A percentile compares a stretch with the other conserved stretches of the same genome.
Evolutionary conservation across 2,797 vertebrate species (phyloP).

Genomic region (Echeneis naucrates): DNA sequence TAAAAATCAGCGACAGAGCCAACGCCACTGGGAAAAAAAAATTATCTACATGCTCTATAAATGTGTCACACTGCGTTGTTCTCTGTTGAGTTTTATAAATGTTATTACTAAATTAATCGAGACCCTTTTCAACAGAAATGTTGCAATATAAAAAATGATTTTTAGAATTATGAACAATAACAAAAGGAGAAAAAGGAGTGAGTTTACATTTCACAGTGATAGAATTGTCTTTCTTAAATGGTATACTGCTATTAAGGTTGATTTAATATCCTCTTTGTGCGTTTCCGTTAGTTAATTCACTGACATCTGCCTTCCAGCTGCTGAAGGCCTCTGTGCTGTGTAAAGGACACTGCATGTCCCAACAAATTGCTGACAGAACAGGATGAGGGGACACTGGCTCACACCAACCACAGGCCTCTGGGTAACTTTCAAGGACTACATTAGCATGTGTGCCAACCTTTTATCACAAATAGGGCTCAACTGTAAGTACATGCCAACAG

Average conservation of each 20-base stretch:
- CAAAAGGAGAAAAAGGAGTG: neutral
- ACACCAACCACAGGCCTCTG: neutral
- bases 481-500: too few relatives aligned
- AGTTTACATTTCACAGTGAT: neutral
- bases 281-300: constrained; percentile 1
- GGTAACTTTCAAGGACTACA: constrained; percentile 35
- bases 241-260: neutral
- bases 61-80: neutral
- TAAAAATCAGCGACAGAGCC: neutral
- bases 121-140: too few relatives aligned
- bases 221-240: neutral
- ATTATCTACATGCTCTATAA: neutral
- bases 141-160: too few relatives aligned
- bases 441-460: neutral
- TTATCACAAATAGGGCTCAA: too few relatives aligned
- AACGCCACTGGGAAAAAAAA: neutral
- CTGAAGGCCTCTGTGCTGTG: constrained; percentile 18
- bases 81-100: too few relatives aligned
- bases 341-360: constrained; percentile 29
- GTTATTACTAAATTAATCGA: too few relatives aligned
- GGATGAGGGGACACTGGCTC: constrained; percentile 26
- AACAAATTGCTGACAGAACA: constrained; percentile 52
- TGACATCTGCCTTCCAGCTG: neutral
- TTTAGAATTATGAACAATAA: too few relatives aligned
- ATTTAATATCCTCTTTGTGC: constrained; percentile 10